Evolutionary conservation across 2,888 invertebrate genomes (phyloP), one percentile per base, ranked within the genome.

Genomic region (Spisula solida): DNA sequence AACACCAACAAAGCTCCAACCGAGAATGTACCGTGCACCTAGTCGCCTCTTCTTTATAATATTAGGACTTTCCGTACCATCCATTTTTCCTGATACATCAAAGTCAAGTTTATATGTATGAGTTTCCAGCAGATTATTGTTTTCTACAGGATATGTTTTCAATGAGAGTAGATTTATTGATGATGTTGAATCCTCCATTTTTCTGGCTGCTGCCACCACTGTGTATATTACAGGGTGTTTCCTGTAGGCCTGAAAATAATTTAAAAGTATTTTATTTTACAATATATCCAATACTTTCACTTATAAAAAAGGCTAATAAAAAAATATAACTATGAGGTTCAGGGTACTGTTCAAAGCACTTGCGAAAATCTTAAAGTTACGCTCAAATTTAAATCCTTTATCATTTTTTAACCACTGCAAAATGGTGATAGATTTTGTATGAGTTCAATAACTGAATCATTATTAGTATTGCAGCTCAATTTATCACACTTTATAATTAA

Each of bases 101-200:
- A 34, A 34, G 75, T 75, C 75, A 4, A 86, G 60, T 12, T 89
- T 78, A 34, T 87, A 81, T 56, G 75, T 70, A 16, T 82, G 31
- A 78, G 66, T 86, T 51, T 92, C 92, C 18, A 86, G 41, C 47
- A 86, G 86, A 80, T 92, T 92, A 82, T 92, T 92, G 78, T 92
- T 92, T 20, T 92, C 90, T 18, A 25, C 66, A 29, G 56, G 47
- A 29, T 80, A 31, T 83, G 79, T 89, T 56, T 83, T 84, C 82
- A 84, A n/a, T 48, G 89, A 82, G 29, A 92, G 86, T 14, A 90
- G 88, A 47, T 85, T 82, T 20, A 84, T 82, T 10, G 86, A 84
- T 47, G 78, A 75, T 34, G 75, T 75, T 16, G 41, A 82, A 18
- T 87, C 82, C 60, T 86, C 86, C 86, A 81, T 81, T 25, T 81